Evolutionary conservation across 2,888 invertebrate species (phyloP).

Genomic region (Leucoma salicis): DNA sequence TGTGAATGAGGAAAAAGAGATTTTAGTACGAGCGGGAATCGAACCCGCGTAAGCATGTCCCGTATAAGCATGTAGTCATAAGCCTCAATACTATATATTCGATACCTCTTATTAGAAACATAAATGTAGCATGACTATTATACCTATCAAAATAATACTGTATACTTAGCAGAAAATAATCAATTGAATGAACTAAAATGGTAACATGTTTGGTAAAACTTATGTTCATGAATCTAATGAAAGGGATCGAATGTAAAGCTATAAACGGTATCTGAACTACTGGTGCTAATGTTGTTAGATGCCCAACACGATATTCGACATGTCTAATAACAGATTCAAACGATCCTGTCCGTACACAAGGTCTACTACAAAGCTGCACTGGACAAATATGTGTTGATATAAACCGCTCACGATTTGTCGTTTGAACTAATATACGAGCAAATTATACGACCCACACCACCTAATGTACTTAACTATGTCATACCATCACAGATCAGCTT

Average conservation of each 20-base stretch:
- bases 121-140: slow-evolving; percentile 38
- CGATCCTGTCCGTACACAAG: slow-evolving; percentile 24
- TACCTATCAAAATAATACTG: slow-evolving; percentile 58
- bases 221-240: slow-evolving; percentile 44
- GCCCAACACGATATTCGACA: not conserved
- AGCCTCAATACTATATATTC: slow-evolving; percentile 4
- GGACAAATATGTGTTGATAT: slow-evolving; percentile 38
- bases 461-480: slow-evolving; percentile 72
- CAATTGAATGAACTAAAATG: slow-evolving; percentile 48
- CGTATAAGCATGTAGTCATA: slow-evolving; percentile 24
- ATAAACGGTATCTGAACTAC: slow-evolving; percentile 41
- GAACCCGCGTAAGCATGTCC: too few species aligned
- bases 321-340: slow-evolving; percentile 8
- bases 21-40: too few species aligned
- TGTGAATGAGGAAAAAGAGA: too few species aligned
- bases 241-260: slow-evolving; percentile 46
- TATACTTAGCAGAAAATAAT: slow-evolving; percentile 40
- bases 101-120: slow-evolving; percentile 41
- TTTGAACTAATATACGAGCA: slow-evolving; percentile 43
- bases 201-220: slow-evolving; percentile 60
- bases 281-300: slow-evolving; percentile 28
- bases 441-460: slow-evolving; percentile 55
- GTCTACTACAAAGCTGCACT: slow-evolving; percentile 46
- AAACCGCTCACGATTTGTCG: slow-evolving; percentile 44
- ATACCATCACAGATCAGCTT: slow-evolving; percentile 79